Evolutionary conservation across 2,888 invertebrate species (phyloP).

Genomic region (Catocala fraxini): DNA sequence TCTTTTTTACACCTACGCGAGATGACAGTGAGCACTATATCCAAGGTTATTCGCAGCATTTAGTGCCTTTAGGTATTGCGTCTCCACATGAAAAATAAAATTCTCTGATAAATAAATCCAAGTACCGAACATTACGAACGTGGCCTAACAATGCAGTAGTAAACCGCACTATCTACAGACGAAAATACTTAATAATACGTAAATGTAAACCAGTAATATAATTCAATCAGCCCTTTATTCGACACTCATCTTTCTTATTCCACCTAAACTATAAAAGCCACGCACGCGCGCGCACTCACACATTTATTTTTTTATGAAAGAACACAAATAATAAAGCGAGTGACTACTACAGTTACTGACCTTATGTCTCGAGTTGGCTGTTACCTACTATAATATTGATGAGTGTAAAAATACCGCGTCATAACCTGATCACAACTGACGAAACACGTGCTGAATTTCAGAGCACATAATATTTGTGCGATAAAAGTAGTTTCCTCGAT

Average conservation of each 20-base stretch:
- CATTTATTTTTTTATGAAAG: background rate
- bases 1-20: too few species aligned
- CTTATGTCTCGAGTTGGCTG: constrained; percentile 29
- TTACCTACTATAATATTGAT: constrained; percentile 36
- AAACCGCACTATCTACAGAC: too few species aligned
- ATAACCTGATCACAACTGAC: constrained; percentile 8
- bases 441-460: constrained; percentile 3
- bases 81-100: too few species aligned
- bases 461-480: constrained; percentile 6
- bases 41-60: too few species aligned
- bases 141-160: too few species aligned
- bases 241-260: background rate
- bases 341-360: constrained; percentile 11
- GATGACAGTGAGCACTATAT: too few species aligned
- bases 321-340: background rate
- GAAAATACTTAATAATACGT: too few species aligned
- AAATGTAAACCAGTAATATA: too few species aligned
- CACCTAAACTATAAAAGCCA: constrained; percentile 2
- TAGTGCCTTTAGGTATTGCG: too few species aligned
- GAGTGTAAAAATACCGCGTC: constrained; percentile 25
- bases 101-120: too few species aligned
- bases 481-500: background rate
- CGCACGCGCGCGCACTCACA: background rate
- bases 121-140: too few species aligned
- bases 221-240: background rate